Percentiles rank a stretch among this genome's conserved stretches.
These are phyloP conservation scores for Acipenser oxyrinchus DNA, from an alignment of 2,797 vertebrate genomes.

Conservation along the genomic window DNA sequence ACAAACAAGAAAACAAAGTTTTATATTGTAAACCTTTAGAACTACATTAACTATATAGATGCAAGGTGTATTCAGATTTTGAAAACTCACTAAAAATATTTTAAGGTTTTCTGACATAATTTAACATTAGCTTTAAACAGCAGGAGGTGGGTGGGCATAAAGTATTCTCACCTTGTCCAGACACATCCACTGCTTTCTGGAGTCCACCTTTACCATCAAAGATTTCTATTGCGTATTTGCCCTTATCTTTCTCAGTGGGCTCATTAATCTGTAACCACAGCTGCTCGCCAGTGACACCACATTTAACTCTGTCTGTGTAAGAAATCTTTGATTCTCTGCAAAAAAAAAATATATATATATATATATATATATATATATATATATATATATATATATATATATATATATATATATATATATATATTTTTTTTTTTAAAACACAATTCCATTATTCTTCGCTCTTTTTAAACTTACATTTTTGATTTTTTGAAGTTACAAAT, in stretches of 20 bases:
- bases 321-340: conserved; percentile 76
- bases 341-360: conserved; percentile 19
- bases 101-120: no score
- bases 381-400: conserved; percentile 10
- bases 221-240: conserved; percentile 86
- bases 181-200: conserved; percentile 77
- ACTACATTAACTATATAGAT: background rate
- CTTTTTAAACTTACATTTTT: no score
- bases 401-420: conserved; percentile 6
- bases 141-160: background rate
- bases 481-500: no score
- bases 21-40: conserved; percentile 6
- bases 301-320: conserved; percentile 80
- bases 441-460: no score
- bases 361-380: conserved; percentile 9
- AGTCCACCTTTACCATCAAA: conserved; percentile 80
- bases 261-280: conserved; percentile 96
- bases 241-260: conserved; percentile 95
- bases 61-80: no score
- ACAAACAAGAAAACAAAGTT: background rate
- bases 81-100: no score
- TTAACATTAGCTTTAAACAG: background rate
- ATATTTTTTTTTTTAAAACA: conserved; percentile 4
- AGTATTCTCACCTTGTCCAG: conserved; percentile 71
- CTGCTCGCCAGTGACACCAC: conserved; percentile 83